Evolutionary conservation across 2,888 invertebrate species (phyloP), one percentile per base, ranked within the genome.

Genomic region (Habroteleia sp.): DNA sequence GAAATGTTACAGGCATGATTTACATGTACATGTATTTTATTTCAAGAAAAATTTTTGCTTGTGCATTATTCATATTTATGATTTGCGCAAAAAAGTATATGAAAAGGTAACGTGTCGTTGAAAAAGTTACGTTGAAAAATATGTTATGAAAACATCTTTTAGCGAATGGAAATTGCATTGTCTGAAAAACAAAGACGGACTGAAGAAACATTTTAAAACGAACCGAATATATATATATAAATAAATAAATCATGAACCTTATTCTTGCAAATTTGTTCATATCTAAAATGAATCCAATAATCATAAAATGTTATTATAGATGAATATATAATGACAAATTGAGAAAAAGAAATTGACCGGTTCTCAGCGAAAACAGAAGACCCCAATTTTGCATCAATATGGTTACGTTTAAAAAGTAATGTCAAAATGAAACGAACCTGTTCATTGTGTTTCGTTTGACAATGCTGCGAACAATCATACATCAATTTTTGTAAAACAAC

Each of bases 11-110:
- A 65, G 37, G 54, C 44, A 44, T 54, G 54, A 52, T 52, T 63
- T 63, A 65, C 52, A 44, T 42, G 37, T 54, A 54, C 54, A 65
- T 35, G 65, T 54, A 65, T 65, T 54, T 62, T 25, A 52, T 52
- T 52, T 65, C 52, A 41, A 44, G 31, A 3, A 16, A 29, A 63
- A 25, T 41, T 63, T 35, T 42, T 37, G 10, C 39, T 39, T 27
- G 25, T 10, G 27, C 25, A 54, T 37, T 46, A 37, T 54, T 54
- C 54, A 54, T 54, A 23, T 27, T 52, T 63, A 11, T 37, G 42
- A 52, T 25, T 41, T 35, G 2, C 11, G 7, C 7, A 16, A 29
- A 48, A 62, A 62, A 48, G 3, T 13, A 16, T 20, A 25, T 14
- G 16, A 44, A 58, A 58, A 5, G 11, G 29, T 20, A 20, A 31